Conservation (phyloP, 2,797 vertebrate genomes). For the Ptychobarbus kaznakovi region DNA sequence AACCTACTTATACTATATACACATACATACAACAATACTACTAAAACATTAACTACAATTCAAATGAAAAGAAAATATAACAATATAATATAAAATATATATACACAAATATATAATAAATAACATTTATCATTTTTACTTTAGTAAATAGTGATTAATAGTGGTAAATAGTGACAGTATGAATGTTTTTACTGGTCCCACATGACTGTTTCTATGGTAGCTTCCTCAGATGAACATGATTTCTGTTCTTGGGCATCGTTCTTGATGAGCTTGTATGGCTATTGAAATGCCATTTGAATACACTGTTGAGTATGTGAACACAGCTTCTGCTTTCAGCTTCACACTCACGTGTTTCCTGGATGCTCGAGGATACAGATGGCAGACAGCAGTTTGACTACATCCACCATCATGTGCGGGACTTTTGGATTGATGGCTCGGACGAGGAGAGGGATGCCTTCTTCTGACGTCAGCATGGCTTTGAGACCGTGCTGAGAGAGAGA, state of each 20-base stretch:
- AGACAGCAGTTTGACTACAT: conserved; percentile 88
- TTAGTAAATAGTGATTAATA: too few relatives aligned
- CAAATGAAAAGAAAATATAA: too few relatives aligned
- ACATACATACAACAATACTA: too few relatives aligned
- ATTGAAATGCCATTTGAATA: background rate
- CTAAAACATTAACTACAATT: too few relatives aligned
- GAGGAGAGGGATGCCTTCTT: conserved; percentile 86
- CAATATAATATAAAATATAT: too few relatives aligned
- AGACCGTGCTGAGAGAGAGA: conserved; percentile 81
- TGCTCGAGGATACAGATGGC: conserved; percentile 90
- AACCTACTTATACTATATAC: background rate
- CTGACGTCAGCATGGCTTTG: conserved; percentile 87
- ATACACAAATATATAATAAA: too few relatives aligned
- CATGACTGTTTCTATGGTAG: background rate
- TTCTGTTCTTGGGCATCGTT: background rate
- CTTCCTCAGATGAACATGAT: background rate
- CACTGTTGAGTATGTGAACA: background rate
- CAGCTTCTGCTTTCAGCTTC: background rate
- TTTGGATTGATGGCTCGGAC: conserved; percentile 86
- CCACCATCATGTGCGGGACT: conserved; percentile 91
- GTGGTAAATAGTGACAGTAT: background rate
- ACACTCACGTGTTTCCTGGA: conserved; percentile 84
- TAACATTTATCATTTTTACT: too few relatives aligned
- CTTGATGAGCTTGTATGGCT: background rate
- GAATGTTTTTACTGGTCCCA: background rate